These are phyloP conservation scores for Tapirus terrestris DNA, from an alignment of 2,113 vertebrate species.

Conservation along the genomic window DNA sequence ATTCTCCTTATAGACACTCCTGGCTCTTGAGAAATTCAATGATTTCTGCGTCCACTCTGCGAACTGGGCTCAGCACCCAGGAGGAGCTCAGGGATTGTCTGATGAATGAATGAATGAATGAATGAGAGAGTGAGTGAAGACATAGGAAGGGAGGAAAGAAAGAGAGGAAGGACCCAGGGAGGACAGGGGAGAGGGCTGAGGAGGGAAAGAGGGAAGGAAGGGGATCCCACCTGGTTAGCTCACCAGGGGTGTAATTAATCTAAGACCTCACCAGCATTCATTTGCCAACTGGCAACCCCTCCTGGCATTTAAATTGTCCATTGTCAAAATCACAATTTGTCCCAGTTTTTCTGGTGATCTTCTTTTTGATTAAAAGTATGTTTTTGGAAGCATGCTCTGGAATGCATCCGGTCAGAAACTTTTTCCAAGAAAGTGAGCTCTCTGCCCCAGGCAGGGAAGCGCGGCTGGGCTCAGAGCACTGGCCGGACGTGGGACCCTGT, in stretches of 20 bases:
- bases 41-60: background rate
- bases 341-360: conserved; percentile 59
- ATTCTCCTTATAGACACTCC: background rate
- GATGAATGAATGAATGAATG: background rate
- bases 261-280: conserved; percentile 55
- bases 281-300: conserved; percentile 48
- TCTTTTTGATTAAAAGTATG: conserved; percentile 12
- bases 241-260: conserved; percentile 63
- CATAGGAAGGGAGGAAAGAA: background rate
- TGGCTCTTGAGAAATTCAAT: background rate
- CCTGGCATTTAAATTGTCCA: conserved; percentile 9
- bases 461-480: background rate
- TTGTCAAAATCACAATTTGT: conserved; percentile 47
- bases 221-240: background rate
- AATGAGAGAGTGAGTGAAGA: background rate
- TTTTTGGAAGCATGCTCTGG: background rate
- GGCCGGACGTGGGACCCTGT: rapidly evolving
- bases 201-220: background rate
- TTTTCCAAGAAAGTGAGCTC: background rate
- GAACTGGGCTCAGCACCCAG: background rate
- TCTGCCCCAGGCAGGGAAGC: background rate
- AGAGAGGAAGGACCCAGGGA: background rate
- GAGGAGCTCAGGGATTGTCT: background rate
- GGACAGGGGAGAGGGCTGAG: background rate
- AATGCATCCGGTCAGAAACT: background rate